Percentiles rank a stretch among this genome's conserved stretches.
These are phyloP conservation scores for Poeciliopsis infans DNA, from an alignment of 2,797 vertebrate genomes.

Conservation along the genomic window DNA sequence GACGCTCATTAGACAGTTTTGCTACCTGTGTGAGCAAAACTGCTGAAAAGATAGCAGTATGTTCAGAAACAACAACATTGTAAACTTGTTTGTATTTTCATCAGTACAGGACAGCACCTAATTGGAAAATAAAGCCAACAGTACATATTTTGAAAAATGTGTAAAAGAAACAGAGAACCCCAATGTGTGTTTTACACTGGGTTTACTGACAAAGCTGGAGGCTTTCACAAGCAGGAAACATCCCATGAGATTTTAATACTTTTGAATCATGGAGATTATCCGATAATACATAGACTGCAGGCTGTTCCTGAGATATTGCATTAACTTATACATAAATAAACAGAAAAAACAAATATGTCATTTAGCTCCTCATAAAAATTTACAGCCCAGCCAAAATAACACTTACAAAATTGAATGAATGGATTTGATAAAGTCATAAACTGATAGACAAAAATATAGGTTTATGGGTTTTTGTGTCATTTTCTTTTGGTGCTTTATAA, in stretches of 20 bases:
- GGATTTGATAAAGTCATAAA: neutral
- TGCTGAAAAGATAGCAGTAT: constrained; percentile 18
- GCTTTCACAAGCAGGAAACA: constrained; percentile 23
- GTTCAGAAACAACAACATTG: constrained; percentile 11
- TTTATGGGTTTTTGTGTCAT: neutral
- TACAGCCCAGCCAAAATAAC: neutral
- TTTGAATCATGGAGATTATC: constrained; percentile 44
- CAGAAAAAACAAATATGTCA: constrained; percentile 13
- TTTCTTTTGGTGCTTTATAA: neutral
- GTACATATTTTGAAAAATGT: neutral
- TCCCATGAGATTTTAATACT: constrained; percentile 46
- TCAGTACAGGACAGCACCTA: neutral
- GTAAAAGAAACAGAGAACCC: constrained; percentile 7
- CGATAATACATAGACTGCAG: constrained; percentile 44
- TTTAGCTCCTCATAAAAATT: neutral
- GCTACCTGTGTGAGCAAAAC: constrained; percentile 45
- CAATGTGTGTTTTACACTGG: constrained; percentile 20
- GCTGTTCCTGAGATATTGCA: constrained; percentile 35
- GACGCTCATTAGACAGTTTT: constrained; percentile 58
- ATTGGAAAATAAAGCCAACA: constrained; percentile 10
- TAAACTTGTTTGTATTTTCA: constrained; percentile 6
- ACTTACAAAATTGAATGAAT: neutral
- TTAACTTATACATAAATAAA: constrained; percentile 36
- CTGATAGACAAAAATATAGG: neutral
- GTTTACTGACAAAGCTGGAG: constrained; percentile 30